These are phyloP conservation scores for Tolmerus cingulatus DNA, from an alignment of 2,888 invertebrate genomes.

Conservation along the genomic window DNA sequence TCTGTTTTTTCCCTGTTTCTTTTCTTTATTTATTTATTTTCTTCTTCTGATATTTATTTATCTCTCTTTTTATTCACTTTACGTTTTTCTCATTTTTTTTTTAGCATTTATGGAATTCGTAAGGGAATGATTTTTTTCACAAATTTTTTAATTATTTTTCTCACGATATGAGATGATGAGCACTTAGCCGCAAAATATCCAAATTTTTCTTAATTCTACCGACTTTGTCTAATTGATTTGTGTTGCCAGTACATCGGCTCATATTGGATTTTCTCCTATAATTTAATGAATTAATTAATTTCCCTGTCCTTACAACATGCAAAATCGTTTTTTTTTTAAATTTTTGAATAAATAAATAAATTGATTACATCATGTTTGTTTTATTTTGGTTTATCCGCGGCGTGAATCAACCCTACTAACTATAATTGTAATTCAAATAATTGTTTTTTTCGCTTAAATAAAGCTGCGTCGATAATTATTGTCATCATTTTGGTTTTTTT, in stretches of 20 bases:
- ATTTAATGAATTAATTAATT: background rate
- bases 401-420: background rate
- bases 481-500: background rate
- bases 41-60: background rate
- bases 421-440: background rate
- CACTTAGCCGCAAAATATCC: background rate
- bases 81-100: background rate
- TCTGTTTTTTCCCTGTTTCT: background rate
- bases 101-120: background rate
- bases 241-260: background rate
- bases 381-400: background rate
- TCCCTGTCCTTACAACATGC: background rate
- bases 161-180: background rate
- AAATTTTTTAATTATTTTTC: background rate
- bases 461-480: background rate
- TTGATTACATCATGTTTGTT: background rate
- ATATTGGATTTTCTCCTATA: background rate
- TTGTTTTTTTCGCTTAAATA: background rate
- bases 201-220: background rate
- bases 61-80: background rate
- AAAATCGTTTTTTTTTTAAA: background rate
- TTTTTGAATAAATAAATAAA: background rate
- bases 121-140: background rate
- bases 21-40: background rate
- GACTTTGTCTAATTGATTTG: background rate